Evolutionary conservation across 2,888 invertebrate genomes (phyloP).

Genomic region (Shargacucullia verbasci): DNA sequence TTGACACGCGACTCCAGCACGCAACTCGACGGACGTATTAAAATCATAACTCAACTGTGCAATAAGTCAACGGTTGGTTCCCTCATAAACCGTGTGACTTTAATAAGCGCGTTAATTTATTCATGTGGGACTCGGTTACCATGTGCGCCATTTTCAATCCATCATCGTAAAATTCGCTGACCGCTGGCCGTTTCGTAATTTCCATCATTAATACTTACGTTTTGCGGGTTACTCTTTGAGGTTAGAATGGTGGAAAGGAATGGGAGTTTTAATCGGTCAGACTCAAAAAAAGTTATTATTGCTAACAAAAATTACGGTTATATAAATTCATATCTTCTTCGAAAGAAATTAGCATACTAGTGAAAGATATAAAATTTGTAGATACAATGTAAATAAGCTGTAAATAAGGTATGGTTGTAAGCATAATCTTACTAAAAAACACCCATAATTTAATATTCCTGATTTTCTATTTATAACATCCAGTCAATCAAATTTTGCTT

Average conservation of each 20-base stretch:
- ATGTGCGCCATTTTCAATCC: conserved; percentile 61
- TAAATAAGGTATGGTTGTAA: no score
- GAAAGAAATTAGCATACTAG: no score
- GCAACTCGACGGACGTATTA: conserved; percentile 51
- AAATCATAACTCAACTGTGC: conserved; percentile 56
- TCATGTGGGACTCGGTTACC: conserved; percentile 56
- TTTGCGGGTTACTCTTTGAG: conserved; percentile 33
- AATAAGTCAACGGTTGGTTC: conserved; percentile 56
- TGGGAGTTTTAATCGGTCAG: conserved; percentile 24
- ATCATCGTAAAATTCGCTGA: conserved; percentile 61
- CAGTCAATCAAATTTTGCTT: no score
- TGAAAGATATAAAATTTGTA: no score
- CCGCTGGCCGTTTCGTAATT: conserved; percentile 40
- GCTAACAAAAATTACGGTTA: no score
- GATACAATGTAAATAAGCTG: no score
- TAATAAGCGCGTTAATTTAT: conserved; percentile 67
- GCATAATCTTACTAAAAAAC: no score
- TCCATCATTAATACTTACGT: conserved; percentile 42
- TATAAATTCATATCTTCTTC: no score
- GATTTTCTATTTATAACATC: no score
- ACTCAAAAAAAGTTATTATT: conserved; percentile 4
- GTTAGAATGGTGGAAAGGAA: conserved; percentile 10
- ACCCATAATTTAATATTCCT: no score
- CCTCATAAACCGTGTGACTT: conserved; percentile 53
- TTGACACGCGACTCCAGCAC: conserved; percentile 57